Conservation (phyloP, 2,888 invertebrate genomes). For the Scrobipalpa atriplicella region DNA sequence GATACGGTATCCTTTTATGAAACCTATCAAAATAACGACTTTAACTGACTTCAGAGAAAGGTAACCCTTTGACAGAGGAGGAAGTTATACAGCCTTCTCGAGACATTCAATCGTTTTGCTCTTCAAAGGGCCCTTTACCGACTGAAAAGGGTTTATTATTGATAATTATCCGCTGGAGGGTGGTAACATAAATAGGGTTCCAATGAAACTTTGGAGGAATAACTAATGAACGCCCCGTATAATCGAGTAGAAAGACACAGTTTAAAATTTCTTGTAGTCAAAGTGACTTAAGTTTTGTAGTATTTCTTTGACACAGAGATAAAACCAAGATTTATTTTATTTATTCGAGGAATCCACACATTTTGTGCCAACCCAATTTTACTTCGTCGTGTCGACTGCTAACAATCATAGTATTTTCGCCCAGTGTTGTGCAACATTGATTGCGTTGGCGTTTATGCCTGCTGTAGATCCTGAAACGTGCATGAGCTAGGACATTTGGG, state of each 20-base stretch:
- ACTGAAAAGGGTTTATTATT: constrained; percentile 23
- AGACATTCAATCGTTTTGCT: neutral
- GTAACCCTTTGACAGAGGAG: neutral
- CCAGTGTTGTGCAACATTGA: no score
- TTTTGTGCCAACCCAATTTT: no score
- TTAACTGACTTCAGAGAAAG: neutral
- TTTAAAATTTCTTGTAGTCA: neutral
- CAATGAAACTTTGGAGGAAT: neutral
- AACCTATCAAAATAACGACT: neutral
- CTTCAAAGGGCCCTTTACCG: constrained; percentile 17
- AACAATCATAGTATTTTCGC: no score
- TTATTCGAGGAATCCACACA: neutral
- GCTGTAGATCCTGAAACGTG: no score
- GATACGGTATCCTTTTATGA: no score
- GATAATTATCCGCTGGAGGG: constrained; percentile 18
- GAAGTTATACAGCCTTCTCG: neutral
- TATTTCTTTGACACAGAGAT: no score
- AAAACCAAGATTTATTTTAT: no score
- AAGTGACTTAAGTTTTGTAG: no score
- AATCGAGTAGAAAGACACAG: neutral
- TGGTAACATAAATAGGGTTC: neutral
- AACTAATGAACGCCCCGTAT: neutral
- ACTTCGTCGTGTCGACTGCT: no score
- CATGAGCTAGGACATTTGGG: no score
- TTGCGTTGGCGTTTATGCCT: no score